Evolutionary conservation across 1,140 invertebrate species (phyloP).

Genomic region (Panagrolaimus sp.): DNA sequence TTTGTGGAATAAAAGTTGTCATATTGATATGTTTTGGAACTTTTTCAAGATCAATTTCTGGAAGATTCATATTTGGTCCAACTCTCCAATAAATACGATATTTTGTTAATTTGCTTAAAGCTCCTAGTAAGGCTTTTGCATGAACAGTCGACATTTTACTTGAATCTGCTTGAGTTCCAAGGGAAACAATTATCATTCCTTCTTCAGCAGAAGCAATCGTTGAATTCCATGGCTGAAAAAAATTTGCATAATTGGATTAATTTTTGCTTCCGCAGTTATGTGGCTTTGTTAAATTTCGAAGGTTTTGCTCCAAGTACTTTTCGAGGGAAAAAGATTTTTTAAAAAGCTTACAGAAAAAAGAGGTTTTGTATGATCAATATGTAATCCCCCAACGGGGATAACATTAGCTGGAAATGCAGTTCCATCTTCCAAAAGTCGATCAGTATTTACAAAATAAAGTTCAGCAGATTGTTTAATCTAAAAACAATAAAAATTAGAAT

Average conservation of each 20-base stretch:
- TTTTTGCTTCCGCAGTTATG: not conserved
- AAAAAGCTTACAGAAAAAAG: constrained; percentile 46
- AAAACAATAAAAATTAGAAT: not conserved
- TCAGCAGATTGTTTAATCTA: constrained; percentile 52
- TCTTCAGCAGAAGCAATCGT: constrained; percentile 47
- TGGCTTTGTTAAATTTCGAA: not conserved
- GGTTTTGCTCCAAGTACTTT: no score
- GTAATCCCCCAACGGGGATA: constrained; percentile 52
- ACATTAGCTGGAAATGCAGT: constrained; percentile 40
- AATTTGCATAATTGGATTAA: constrained; percentile 12
- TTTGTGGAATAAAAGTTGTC: constrained; percentile 56
- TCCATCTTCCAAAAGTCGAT: constrained; percentile 44
- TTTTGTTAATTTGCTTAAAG: constrained; percentile 44
- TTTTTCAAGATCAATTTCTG: constrained; percentile 40
- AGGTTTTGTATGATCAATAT: constrained; percentile 52
- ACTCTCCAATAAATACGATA: constrained; percentile 57
- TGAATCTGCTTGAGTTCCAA: constrained; percentile 50
- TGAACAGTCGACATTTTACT: constrained; percentile 40
- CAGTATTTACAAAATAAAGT: constrained; percentile 52
- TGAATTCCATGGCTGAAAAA: constrained; percentile 56
- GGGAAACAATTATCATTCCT: constrained; percentile 52
- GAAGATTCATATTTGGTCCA: constrained; percentile 43
- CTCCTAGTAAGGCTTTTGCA: constrained; percentile 38
- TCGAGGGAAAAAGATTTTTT: not conserved
- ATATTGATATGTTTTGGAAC: constrained; percentile 52